Evolutionary conservation across 1,140 invertebrate genomes (phyloP), one percentile per base, ranked within the genome.

Genomic region (Armadillidium nasatum): DNA sequence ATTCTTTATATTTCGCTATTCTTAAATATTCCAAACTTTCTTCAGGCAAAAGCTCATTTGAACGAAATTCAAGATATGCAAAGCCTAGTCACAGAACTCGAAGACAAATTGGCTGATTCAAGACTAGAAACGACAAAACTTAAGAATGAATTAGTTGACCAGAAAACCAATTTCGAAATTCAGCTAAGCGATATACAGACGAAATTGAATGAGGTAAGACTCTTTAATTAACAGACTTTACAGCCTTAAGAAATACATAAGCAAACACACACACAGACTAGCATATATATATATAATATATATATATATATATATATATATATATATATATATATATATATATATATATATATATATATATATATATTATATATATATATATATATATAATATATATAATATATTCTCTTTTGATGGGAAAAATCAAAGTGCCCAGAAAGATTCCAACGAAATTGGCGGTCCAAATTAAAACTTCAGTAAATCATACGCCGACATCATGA

Each of bases 181-280:
- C 93, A 93, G 83, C 86, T 93, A 19, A 91, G 93, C 0, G 94
- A 97, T 85, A 89, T 96, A 86, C 93, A 94, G 82, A 96, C 95
- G 0, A 90, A 91, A 83, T 89, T 97, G 7, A 97, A 97, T 84
- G 94, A 97, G 89, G 92, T 93, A 92, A 33, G 33, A 33, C 33
- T 33, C 33, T 33, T 33, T 33, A 33, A 33, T 33, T 33, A 33
- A 33, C 33, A 33, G 33, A 33, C 33, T 33, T 33, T 6, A 33
- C 2, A 3, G 1, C 33, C 33, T 33, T 33, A 33, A 33, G 33
- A 33, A 3, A 33, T 33, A 33, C 6, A 33, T 33, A n/a, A n/a
- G n/a, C n/a, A n/a, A n/a, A n/a, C n/a, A n/a, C n/a, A n/a, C n/a
- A n/a, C n/a, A n/a, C n/a, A n/a, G n/a, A n/a, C n/a, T n/a, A n/a